Conservation (phyloP, 2,113 vertebrate species). For the Lycocorax pyrrhopterus region DNA sequence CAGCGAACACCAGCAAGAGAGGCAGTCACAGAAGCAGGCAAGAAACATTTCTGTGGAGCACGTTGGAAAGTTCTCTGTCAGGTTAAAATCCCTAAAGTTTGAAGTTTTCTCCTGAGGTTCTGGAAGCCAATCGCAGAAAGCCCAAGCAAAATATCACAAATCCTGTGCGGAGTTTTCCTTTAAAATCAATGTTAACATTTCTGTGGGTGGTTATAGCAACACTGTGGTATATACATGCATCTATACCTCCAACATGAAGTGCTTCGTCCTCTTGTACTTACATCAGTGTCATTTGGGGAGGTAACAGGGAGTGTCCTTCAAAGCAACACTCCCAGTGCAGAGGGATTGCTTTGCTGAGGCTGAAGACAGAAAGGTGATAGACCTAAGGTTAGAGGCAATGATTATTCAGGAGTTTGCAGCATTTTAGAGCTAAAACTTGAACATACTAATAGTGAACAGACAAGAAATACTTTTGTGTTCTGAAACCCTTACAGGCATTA, state of each 20-base stretch:
- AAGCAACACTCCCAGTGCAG: not conserved
- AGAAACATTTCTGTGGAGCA: not conserved
- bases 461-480: not conserved
- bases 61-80: not conserved
- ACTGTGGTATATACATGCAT: rapidly evolving
- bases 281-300: not conserved
- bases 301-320: not conserved
- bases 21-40: not conserved
- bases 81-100: not conserved
- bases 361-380: not conserved
- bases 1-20: not conserved
- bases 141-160: not conserved
- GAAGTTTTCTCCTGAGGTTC: not conserved
- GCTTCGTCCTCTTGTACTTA: not conserved
- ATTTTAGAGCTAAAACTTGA: not conserved
- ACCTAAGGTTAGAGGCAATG: not conserved
- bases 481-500: not conserved
- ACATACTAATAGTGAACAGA: not conserved
- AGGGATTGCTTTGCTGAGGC: not conserved
- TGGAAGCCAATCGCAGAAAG: not conserved
- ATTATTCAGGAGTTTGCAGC: not conserved
- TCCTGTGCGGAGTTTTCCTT: not conserved
- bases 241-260: not conserved
- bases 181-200: not conserved
- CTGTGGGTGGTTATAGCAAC: not conserved